Evolutionary conservation across 2,113 vertebrate species (phyloP).

Genomic region (Pluvialis apricaria): DNA sequence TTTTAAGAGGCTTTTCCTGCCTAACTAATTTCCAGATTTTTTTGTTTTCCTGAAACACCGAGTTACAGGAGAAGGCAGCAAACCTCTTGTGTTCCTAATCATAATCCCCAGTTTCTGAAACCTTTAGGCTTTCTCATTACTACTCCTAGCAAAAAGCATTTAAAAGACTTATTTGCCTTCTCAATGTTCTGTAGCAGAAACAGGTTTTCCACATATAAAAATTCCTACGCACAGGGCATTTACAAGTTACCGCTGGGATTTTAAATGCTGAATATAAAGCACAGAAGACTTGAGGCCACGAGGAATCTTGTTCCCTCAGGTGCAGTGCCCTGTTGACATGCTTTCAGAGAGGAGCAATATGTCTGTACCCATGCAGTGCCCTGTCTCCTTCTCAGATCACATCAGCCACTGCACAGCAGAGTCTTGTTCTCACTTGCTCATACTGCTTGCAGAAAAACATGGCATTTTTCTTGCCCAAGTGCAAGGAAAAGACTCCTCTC

Average conservation of each 20-base stretch:
- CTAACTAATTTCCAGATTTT: not conserved
- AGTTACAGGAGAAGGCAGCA: not conserved
- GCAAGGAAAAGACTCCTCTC: not conserved
- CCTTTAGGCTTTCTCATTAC: not conserved
- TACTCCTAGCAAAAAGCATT: not conserved
- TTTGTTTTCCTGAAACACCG: not conserved
- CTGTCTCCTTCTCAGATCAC: not conserved
- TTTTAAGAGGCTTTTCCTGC: not conserved
- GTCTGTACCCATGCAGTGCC: not conserved
- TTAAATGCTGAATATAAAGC: not conserved
- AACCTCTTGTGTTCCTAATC: not conserved
- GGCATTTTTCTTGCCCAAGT: not conserved
- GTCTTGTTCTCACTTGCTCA: not conserved
- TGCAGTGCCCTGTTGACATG: fast-evolving
- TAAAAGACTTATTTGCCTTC: not conserved
- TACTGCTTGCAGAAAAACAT: not conserved
- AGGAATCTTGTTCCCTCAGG: not conserved
- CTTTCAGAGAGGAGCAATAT: not conserved
- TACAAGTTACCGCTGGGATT: not conserved
- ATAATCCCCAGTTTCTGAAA: not conserved
- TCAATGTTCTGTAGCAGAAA: not conserved
- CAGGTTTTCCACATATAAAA: not conserved
- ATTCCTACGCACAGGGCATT: not conserved
- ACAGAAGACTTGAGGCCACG: not conserved
- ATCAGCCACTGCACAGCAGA: not conserved